Conservation (phyloP, 2,797 vertebrate genomes). For the Coreius guichenoti region DNA sequence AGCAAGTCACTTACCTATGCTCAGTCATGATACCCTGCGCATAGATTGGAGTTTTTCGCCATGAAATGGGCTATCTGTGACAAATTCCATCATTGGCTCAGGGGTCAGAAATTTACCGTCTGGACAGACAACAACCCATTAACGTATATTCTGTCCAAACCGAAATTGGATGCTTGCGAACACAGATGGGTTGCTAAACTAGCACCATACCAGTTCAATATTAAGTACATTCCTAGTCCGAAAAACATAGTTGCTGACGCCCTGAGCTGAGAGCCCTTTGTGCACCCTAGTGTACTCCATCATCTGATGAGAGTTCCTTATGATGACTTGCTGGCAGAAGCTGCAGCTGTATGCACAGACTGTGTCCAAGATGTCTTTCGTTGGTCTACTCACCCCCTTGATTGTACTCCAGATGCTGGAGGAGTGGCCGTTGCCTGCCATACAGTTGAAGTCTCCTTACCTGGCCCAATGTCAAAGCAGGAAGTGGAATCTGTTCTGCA, state of each 20-base stretch:
- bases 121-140: too few relatives aligned
- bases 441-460: not conserved
- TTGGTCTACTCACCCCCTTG: not conserved
- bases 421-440: not conserved
- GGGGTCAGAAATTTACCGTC: not conserved
- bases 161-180: constrained; percentile 39
- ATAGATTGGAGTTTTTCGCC: not conserved
- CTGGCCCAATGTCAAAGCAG: not conserved
- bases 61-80: not conserved
- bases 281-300: constrained; percentile 12
- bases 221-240: constrained; percentile 33
- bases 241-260: constrained; percentile 41
- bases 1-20: constrained; percentile 6
- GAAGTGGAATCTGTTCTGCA: constrained; percentile 12
- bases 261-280: constrained; percentile 35
- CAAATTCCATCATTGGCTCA: not conserved
- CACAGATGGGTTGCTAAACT: constrained; percentile 32
- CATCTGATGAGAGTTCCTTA: not conserved
- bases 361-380: constrained; percentile 28
- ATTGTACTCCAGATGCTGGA: not conserved
- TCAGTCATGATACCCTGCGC: not conserved
- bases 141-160: constrained; percentile 28
- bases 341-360: constrained; percentile 5
- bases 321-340: not conserved
- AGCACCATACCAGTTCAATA: constrained; percentile 27